A percentile compares a stretch with the other conserved stretches of the same genome.
Conservation (phyloP, 2,797 vertebrate genomes). For the Salmo trutta region DNA sequence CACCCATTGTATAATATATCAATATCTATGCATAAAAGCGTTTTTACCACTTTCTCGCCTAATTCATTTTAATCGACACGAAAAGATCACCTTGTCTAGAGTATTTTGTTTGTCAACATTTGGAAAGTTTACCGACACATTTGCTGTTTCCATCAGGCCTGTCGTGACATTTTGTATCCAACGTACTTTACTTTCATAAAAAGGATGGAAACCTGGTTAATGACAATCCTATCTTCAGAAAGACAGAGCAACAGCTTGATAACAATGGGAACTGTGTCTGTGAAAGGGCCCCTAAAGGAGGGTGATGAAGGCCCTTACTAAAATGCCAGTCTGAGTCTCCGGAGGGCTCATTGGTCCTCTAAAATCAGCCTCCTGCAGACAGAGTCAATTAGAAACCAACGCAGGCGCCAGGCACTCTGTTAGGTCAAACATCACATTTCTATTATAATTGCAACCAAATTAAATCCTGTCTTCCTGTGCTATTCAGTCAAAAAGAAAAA, state of each 20-base stretch:
- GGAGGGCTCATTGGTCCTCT: conserved; percentile 10
- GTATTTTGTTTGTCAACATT: no score
- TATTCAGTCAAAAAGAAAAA: conserved; percentile 23
- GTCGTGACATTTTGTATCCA: no score
- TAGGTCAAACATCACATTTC: conserved; percentile 27
- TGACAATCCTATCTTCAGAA: not conserved
- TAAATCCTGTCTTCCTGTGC: conserved; percentile 26
- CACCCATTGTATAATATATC: no score
- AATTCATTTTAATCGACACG: no score
- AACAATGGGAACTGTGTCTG: conserved; percentile 9
- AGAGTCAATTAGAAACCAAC: conserved; percentile 27
- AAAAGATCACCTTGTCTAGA: no score
- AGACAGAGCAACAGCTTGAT: conserved; percentile 1
- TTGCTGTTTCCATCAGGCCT: no score
- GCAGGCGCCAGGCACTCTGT: conserved; percentile 10
- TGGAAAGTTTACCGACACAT: no score
- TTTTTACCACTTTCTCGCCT: no score
- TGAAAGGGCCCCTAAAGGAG: conserved; percentile 12
- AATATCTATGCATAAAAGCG: no score
- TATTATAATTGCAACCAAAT: conserved; percentile 47
- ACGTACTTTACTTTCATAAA: no score
- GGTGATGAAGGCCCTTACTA: not conserved
- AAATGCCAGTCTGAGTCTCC: conserved; percentile 16
- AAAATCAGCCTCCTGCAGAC: conserved; percentile 37
- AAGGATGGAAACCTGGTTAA: not conserved